Conservation (phyloP, 2,888 invertebrate genomes). For the Drosophila leonis region DNA sequence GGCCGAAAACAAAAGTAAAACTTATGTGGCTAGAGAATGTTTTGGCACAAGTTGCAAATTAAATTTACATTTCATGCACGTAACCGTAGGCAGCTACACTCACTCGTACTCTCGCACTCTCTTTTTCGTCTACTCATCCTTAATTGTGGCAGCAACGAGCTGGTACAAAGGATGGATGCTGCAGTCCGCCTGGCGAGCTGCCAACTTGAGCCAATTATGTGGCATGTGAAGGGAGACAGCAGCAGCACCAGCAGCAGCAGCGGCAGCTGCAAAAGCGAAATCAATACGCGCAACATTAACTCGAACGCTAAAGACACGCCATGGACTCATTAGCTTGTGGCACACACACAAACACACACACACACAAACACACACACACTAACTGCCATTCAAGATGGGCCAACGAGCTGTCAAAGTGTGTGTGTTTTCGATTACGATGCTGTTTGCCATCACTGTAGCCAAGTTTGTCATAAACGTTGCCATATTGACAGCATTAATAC, state of each 20-base stretch:
- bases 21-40: conserved; percentile 33
- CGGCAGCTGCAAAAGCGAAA: conserved; percentile 57
- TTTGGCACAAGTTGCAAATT: conserved; percentile 78
- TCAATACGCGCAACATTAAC: conserved; percentile 80
- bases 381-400: conserved; percentile 29
- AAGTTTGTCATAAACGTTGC: conserved; percentile 75
- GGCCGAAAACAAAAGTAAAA: conserved; percentile 40
- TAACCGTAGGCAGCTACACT: conserved; percentile 28
- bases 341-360: conserved; percentile 4
- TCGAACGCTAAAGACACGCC: conserved; percentile 75
- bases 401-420: conserved; percentile 21
- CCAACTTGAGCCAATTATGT: conserved; percentile 65
- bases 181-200: conserved; percentile 55
- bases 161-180: conserved; percentile 41
- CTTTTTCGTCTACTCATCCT: conserved; percentile 4
- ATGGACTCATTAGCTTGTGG: conserved; percentile 73
- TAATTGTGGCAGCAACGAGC: conserved; percentile 44
- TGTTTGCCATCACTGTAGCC: conserved; percentile 54
- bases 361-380: not conserved
- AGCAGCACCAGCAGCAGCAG: conserved; percentile 18
- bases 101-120: not conserved
- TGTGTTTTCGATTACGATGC: conserved; percentile 38
- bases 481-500: conserved; percentile 64
- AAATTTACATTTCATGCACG: conserved; percentile 80
- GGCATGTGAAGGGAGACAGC: conserved; percentile 18